These are phyloP conservation scores for Columba janthina DNA, from an alignment of 2,113 vertebrate genomes.

Conservation along the genomic window DNA sequence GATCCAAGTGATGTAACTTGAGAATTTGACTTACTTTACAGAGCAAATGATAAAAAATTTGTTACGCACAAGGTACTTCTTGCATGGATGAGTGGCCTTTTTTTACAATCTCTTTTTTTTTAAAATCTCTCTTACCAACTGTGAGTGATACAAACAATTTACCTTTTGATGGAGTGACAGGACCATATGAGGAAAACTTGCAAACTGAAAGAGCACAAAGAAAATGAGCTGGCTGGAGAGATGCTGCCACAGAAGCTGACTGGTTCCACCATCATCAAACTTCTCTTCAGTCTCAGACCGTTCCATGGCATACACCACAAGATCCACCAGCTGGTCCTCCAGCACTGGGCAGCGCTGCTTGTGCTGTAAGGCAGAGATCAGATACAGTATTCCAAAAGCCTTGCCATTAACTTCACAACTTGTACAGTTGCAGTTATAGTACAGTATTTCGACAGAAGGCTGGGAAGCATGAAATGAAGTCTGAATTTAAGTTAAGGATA, in stretches of 20 bases:
- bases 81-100: background rate
- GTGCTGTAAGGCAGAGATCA: slow-evolving; percentile 86
- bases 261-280: slow-evolving; percentile 97
- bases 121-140: background rate
- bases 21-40: background rate
- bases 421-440: slow-evolving; percentile 36
- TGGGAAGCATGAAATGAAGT: slow-evolving; percentile 82
- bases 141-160: background rate
- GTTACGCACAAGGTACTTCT: background rate
- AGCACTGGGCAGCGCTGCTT: slow-evolving; percentile 98
- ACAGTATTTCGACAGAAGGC: slow-evolving; percentile 67
- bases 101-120: background rate
- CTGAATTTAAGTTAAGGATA: slow-evolving; percentile 76
- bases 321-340: slow-evolving; percentile 98
- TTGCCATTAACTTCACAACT: slow-evolving; percentile 48
- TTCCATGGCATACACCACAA: slow-evolving; percentile 99
- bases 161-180: slow-evolving; percentile 99
- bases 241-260: slow-evolving; percentile 98
- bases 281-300: slow-evolving; percentile 98
- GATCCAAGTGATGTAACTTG: accelerated
- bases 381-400: slow-evolving; percentile 79
- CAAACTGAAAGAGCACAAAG: slow-evolving; percentile 99
- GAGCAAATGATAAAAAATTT: background rate
- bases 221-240: slow-evolving; percentile 99
- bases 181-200: slow-evolving; percentile 99